Evolutionary conservation across 23 tunicate species (phyloP), one percentile per base, ranked within the genome.

Genomic region (Ciona savignyi): DNA sequence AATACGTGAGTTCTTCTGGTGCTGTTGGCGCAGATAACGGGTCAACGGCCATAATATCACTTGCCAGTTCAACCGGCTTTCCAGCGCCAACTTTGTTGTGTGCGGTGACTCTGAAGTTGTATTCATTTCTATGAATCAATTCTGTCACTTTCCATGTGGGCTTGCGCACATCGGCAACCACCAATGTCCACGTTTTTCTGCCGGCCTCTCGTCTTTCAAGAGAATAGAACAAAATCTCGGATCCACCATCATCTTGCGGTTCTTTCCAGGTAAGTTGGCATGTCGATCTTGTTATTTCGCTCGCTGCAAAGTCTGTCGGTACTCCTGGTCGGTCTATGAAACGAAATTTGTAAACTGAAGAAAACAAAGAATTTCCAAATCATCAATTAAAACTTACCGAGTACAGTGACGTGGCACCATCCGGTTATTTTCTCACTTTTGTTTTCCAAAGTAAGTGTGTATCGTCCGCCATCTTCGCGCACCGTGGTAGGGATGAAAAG

Each of bases 51-150:
- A 90, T 90, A 20, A 90, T 88, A 20, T 60, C 73, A 29, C 72
- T 60, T 22, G 89, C 67, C 27, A 78, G 63, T 28, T 63, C 70
- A 70, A 80, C 70, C 35, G 77, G 80, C 70, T 86, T 80, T 27
- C 93, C 80, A 21, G 70, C 68, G 42, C 98, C 98, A 9, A 93
- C 98, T 56, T 85, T 88, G 82, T 93, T 93, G 2, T 83, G 78
- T 23, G 98, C 93, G 33, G 71, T 67, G 2, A 93, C 98, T 24
- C 90, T 78, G 78, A 93, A 93, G 72, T 82, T 84, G 89, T 93
- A 93, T 35, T 93, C 86, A 29, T 82, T 93, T 67, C 85, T 81
- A 26, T 83, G 81, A 24, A 91, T 65, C 32, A 93, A 62, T 34
- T 90, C 91, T 1, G 81, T 30, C 1, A 90, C 86, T 75, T 75